Evolutionary conservation across 2,888 invertebrate genomes (phyloP).

Genomic region (Leucozona laternaria): DNA sequence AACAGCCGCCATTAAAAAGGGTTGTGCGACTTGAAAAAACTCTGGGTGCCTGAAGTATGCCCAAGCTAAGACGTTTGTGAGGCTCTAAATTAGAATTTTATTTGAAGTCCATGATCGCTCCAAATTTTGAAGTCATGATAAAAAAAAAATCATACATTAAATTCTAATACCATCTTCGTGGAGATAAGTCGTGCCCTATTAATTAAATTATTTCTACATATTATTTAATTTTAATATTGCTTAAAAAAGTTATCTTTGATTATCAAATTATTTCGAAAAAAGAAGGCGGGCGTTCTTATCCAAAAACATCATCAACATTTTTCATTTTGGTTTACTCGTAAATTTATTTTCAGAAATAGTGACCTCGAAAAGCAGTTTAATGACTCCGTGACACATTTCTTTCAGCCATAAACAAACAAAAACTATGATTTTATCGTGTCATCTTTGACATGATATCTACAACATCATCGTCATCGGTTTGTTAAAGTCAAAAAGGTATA

Average conservation of each 20-base stretch:
- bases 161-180: no score
- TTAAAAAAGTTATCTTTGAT: neutral
- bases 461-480: neutral
- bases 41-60: no score
- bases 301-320: neutral
- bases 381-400: conserved; percentile 13
- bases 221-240: neutral
- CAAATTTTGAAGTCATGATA: no score
- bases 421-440: neutral
- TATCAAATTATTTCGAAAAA: neutral
- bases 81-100: no score
- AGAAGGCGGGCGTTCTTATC: neutral
- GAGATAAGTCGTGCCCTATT: no score
- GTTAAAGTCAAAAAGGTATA: neutral
- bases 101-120: no score
- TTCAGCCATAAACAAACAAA: neutral
- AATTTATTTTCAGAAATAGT: neutral
- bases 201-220: no score
- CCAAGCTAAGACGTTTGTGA: no score
- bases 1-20: no score
- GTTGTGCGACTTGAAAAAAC: no score
- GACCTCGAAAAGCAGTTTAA: conserved; percentile 10
- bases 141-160: no score
- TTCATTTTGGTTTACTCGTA: neutral
- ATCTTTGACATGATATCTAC: conserved; percentile 1